A percentile compares a stretch with the other conserved stretches of the same genome.
phyloP scores from a whole-genome alignment of 2,888 invertebrate genomes.

The Eueremaeus valkanovi region DNA sequence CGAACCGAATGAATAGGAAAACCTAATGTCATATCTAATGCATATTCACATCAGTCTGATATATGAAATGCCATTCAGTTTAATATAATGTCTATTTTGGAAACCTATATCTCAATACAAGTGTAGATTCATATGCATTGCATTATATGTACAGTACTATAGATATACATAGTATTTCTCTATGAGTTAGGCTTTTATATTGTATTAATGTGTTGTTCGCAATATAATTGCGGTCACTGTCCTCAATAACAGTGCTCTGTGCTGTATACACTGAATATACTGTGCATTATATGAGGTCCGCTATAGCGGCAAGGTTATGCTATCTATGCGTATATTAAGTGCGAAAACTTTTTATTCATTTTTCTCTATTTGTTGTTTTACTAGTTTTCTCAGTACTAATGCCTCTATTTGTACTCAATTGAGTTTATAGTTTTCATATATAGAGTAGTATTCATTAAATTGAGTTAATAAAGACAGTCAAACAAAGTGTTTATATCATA shows the following conservation, averaged over 20 bases:
- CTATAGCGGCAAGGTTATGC: background rate
- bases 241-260: too few species aligned
- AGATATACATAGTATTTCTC: too few species aligned
- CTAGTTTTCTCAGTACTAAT: background rate
- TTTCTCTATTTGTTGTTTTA: too few species aligned
- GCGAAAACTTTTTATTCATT: background rate
- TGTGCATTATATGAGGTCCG: background rate
- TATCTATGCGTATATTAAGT: background rate
- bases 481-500: background rate
- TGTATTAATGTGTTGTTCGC: background rate
- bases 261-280: background rate
- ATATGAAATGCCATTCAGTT: constrained; percentile 16
- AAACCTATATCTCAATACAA: too few species aligned
- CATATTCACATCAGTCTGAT: background rate
- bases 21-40: background rate
- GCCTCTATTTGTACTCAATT: background rate
- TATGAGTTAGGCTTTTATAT: too few species aligned
- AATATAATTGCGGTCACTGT: too few species aligned
- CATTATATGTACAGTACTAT: too few species aligned
- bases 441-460: background rate
- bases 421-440: background rate
- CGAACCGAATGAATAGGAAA: background rate
- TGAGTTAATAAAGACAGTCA: background rate
- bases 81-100: constrained; percentile 1
- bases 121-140: too few species aligned